Base-by-base conservation (phyloP, 2,888 invertebrate genomes). In the Nowickia ferox region DNA sequence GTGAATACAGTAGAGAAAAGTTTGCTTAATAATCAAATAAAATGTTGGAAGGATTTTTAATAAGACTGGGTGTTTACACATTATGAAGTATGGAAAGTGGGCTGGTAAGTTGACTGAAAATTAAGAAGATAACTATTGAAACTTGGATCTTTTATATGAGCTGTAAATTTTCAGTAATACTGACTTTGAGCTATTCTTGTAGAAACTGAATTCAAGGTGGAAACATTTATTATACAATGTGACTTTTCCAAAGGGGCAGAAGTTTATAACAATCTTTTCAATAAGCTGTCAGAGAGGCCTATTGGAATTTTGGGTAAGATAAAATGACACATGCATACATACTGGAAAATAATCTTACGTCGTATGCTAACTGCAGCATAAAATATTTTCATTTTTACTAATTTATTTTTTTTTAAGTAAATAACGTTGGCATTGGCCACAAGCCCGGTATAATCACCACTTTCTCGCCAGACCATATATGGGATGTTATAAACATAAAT, bases 401-500 rank as follows among this genome's bases (percentile, higher is more conserved):
- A 0, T 30, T 30, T 30, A 6, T 30, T 30, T 13, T 17, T 38
- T 53, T 53, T 53, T 15, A 93, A 97, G 97, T 97, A 10, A 98
- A 98, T 93, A 92, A 92, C 44, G 92, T 92, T 1, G 92, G 91
- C 38, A 84, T 88, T 17, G 87, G 86, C 8, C 85, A 87, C 91
- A 94, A 95, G 0, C 96, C 97, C 0, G 96, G 96, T 94, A 94
- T 95, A 55, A 92, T 98, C 44, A 94, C 94, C 61, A 96, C 96
- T 89, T 94, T 96, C 1, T 95, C 96, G 0, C 94, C 94, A 68
- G 91, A 95, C 79, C 95, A 95, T 87, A 91, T 96, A 0, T 96
- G 96, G 96, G 95, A 97, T 90, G 94, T 98, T 72, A 95, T 98
- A 88, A 95, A 96, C 90, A 95, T 97, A n/a, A 98, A 98, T 92